Evolutionary conservation across 2,888 invertebrate species (phyloP), one percentile per base, ranked within the genome.

Genomic region (Mythimna albipuncta): DNA sequence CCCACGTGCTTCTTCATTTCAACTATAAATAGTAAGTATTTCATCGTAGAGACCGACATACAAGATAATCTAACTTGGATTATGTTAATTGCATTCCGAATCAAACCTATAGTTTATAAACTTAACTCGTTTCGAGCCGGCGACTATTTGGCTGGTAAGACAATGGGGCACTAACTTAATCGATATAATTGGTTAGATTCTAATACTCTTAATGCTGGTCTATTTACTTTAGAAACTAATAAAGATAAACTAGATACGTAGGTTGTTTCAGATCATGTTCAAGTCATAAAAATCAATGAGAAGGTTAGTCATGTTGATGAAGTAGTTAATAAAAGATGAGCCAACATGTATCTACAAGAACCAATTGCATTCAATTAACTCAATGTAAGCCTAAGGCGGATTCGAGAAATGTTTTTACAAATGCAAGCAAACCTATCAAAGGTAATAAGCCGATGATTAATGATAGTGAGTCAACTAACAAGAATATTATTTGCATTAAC

Each of bases 71-170:
- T 81, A 38, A 79, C 63, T 82, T 78, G 52, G 65, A 84, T 82
- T 86, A 86, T 86, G 84, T 84, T 86, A 86, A 86, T 86, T 85
- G 78, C 79, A 85, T 85, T 84, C 85, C 82, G 72, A 50, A 75
- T 80, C 76, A 77, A 62, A 79, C 52, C 69, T 38, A 63, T 52
- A 69, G 72, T 81, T 79, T 72, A 74, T 76, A 69, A 81, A 76
- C 70, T 67, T 72, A 72, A 64, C 65, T 65, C 52, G 72, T 79
- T 76, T 79, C 52, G 21, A 26, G 47, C 35, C 67, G 81, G 81
- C 82, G 82, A 69, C 81, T 64, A 62, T 72, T 64, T 82, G 81
- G 82, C 81, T 81, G 64, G 68, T 70, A 54, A 67, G n/a, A 81
- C 81, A 81, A 81, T 79, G 54, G 69, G 0, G n/a, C 35, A 74